Conservation (phyloP, 2,797 vertebrate genomes). For the Clarias laeviceps region DNA sequence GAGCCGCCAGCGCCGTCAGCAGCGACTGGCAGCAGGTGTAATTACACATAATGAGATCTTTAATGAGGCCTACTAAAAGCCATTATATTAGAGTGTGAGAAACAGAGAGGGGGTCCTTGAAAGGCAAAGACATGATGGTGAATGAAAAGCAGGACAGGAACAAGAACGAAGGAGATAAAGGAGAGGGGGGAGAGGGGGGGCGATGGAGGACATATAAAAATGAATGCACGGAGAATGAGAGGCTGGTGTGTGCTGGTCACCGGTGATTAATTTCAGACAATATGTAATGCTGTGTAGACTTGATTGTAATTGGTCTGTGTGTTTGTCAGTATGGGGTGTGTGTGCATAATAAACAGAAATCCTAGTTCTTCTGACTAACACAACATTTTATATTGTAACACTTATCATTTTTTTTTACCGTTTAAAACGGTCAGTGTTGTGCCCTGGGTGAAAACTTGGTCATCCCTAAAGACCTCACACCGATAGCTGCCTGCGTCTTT, state of each 20-base stretch:
- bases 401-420: constrained; percentile 62
- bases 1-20: constrained; percentile 75
- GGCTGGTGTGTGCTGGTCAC: constrained; percentile 68
- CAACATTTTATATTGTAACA: background rate
- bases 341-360: background rate
- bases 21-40: constrained; percentile 74
- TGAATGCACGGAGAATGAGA: constrained; percentile 67
- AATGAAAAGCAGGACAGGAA: constrained; percentile 26
- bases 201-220: constrained; percentile 60
- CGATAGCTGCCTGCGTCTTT: constrained; percentile 69
- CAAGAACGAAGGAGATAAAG: constrained; percentile 11
- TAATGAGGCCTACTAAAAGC: constrained; percentile 71
- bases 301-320: constrained; percentile 46
- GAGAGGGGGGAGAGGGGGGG: background rate
- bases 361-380: background rate
- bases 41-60: constrained; percentile 80
- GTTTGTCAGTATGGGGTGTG: constrained; percentile 15
- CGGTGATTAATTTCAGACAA: constrained; percentile 72
- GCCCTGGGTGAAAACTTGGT: constrained; percentile 57
- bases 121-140: constrained; percentile 34
- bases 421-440: constrained; percentile 71
- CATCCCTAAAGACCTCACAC: constrained; percentile 70
- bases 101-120: constrained; percentile 39
- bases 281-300: constrained; percentile 60
- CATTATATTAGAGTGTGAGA: constrained; percentile 43